Evolutionary conservation across 23 tunicate species (phyloP), one percentile per base, ranked within the genome.

Genomic region (Aplidium turbinatum): DNA sequence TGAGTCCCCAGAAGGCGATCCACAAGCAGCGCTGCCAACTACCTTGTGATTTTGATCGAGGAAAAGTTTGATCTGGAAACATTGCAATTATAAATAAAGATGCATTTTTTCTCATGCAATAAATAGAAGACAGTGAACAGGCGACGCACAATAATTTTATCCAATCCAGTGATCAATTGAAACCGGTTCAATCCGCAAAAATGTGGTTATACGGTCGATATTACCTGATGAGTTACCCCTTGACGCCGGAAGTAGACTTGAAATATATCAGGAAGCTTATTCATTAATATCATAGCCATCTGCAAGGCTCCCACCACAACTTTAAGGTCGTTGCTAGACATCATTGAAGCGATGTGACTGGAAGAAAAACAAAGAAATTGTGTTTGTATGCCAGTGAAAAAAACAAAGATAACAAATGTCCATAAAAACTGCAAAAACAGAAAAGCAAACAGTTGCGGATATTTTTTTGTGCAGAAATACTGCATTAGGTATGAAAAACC

Each of bases 271-370:
- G 91, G 91, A 11, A 91, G 68, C 40, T 84, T 91, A 20, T 78
- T 81, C 97, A 91, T 91, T 9, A 91, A 57, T 1, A 91, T 73
- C 75, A 78, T 78, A 48, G 97, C 75, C 78, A 91, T 72, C 54
- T 91, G 97, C 26, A 91, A 46, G 20, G 97, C 91, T 1, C 87
- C 86, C 13, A 91, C 91, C 34, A 91, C 77, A 34, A 84, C 82
- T 36, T 79, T 76, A 35, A 84, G 57, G 78, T 91, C 87, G 67
- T 36, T 72, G 57, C 89, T 84, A 1, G 97, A 91, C 16, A 91
- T 61, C 97, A 91, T 91, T 28, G 97, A 91, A 6, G 90, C 81
- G 16, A 91, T 78, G 75, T 91, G 87, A 65, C 97, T 91, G 68
- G 24, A 63, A 48, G 52, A 52, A 76, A 9, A 11, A 42, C 11